Percentiles rank a stretch among this genome's conserved stretches.
Conservation (phyloP, 2,113 vertebrate genomes). For the Myotis yumanensis region DNA sequence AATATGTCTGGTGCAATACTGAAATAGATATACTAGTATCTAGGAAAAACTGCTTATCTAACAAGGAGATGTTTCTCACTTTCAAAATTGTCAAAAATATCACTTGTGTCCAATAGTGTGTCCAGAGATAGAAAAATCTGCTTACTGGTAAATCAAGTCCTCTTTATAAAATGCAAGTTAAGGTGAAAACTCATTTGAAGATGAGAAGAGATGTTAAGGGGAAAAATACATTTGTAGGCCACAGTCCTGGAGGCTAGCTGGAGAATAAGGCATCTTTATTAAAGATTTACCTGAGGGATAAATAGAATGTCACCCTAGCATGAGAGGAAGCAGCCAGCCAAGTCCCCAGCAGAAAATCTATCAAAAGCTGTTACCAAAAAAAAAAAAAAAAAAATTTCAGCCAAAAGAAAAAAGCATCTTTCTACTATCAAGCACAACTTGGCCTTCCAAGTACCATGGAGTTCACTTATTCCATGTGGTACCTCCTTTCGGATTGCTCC, state of each 20-base stretch:
- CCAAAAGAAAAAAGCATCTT: not conserved
- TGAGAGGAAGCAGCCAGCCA: not conserved
- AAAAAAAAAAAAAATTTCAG: not conserved
- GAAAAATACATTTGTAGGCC: not conserved
- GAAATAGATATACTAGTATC: not conserved
- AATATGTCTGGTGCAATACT: not conserved
- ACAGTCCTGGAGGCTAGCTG: not conserved
- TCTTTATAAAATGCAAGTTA: not conserved
- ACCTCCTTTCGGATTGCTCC: not conserved
- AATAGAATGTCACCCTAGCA: not conserved
- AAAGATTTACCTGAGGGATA: constrained; percentile 38
- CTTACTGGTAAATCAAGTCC: not conserved
- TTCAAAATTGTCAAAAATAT: not conserved
- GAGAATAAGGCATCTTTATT: not conserved
- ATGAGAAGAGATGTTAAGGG: not conserved
- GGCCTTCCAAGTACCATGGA: not conserved
- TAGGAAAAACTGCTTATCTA: not conserved
- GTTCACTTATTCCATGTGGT: not conserved
- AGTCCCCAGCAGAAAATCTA: not conserved
- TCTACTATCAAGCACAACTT: not conserved
- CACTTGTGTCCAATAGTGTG: not conserved
- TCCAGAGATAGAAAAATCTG: not conserved
- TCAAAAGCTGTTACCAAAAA: not conserved
- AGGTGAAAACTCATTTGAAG: not conserved
- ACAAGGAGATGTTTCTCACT: not conserved